Base-by-base conservation (phyloP, 2,113 vertebrate species). In the Platichthys flesus region DNA sequence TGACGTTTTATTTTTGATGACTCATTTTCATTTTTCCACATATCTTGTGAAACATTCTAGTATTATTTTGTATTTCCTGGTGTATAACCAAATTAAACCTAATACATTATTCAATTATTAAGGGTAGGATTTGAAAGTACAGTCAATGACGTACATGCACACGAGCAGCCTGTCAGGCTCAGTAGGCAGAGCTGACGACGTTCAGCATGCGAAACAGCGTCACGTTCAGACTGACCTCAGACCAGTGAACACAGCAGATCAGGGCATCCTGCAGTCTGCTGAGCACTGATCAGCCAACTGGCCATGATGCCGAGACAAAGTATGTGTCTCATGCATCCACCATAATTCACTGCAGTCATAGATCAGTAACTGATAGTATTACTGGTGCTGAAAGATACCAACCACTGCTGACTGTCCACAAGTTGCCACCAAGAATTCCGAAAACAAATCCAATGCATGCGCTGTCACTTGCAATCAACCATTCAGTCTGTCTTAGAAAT, bases 261-360 rank as follows among this genome's bases (percentile, higher is more conserved):
- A 28, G 75, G 79, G 45, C 79, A 52, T 79, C 57, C 82, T 72
- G 67, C 68, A 68, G 72, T 67, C 84, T 66, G 81, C 78, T 26
- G 73, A 61, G 40, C 66, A 65, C 7, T 3, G 31, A 74, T 47
- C 59, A 58, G 67, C 74, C 74, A 77, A 74, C 55, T 76, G 76
- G 42, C 59, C 13, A 1, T 67, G 70, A 70, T n/a, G 54, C 55
- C 9, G 14, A 21, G 14, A 64, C 49, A 61, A 2, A 3, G 16
- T 78, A 57, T 62, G 54, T 31, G 7, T 31, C 31, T 5, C 31
- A 31, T 7, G 31, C 31, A 31, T 31, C 31, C 21, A 35, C 8
- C 23, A 37, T 15, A 15, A 64, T 13, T 18, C 28, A 56, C 37
- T 20, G 23, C 55, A 61, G 1, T 16, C 37, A 28, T 16, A 54